A percentile compares a stretch with the other conserved stretches of the same genome.
Conservation (phyloP, 2,113 vertebrate genomes). For the Pomatorhinus ruficollis region DNA sequence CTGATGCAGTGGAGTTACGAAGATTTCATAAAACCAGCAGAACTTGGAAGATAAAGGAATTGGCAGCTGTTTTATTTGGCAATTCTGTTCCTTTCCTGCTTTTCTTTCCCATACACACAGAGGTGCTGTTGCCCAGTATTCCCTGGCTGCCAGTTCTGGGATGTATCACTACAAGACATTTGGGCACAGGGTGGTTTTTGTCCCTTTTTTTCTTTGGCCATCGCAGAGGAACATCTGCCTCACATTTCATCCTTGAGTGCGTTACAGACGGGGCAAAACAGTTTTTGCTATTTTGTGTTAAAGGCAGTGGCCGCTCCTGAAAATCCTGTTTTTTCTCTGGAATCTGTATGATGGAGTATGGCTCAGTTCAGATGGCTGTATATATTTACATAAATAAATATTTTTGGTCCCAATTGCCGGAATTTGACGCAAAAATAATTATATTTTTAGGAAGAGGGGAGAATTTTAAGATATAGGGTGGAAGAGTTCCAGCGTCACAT, state of each 20-base stretch:
- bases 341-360: not conserved
- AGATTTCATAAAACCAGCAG: not conserved
- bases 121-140: not conserved
- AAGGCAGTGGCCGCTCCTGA: not conserved
- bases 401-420: not conserved
- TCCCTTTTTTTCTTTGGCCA: not conserved
- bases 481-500: not conserved
- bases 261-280: not conserved
- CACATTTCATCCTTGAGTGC: not conserved
- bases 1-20: not conserved
- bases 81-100: not conserved
- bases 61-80: not conserved
- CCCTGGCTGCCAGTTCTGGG: not conserved
- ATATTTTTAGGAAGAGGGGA: not conserved
- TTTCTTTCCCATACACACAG: not conserved
- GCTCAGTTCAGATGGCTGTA: not conserved
- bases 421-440: not conserved
- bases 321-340: not conserved
- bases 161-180: not conserved
- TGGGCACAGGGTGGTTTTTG: not conserved
- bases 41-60: not conserved
- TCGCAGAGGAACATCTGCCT: not conserved
- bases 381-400: slow-evolving; percentile 1
- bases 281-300: not conserved
- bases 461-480: not conserved